Evolutionary conservation across 2,888 invertebrate species (phyloP), one percentile per base, ranked within the genome.

Genomic region (Diarsia dahlii): DNA sequence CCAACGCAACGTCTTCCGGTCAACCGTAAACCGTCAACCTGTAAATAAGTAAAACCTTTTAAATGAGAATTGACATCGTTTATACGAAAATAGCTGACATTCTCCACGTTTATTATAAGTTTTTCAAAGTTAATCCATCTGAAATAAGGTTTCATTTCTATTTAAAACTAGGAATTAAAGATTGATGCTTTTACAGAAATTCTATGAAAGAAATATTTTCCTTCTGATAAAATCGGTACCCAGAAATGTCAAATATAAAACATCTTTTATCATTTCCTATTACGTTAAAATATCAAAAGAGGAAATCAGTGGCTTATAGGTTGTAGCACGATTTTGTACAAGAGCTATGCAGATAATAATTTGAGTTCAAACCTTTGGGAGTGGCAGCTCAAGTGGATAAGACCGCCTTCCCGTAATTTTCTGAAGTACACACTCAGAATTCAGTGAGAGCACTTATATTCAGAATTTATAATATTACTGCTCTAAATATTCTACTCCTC

Each of bases 401-500:
- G 94, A 92, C 94, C 93, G 93, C 92, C 95, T 94, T 94, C 92
- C 93, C 93, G 93, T 95, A 95, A 96, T 96, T 95, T 95, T 95
- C 94, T 95, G 93, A 92, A 95, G 95, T 93, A 90, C 90, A 91
- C 92, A 90, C 95, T 95, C 91, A 90, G 92, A 93, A 94, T 94
- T 92, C 93, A 94, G 90, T 92, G 91, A 95, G 95, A 92, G 95
- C 89, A 92, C 96, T 96, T 94, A 94, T 94, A 93, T 93, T 94
- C 92, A 87, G 93, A 95, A 96, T 96, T 96, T 96, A 96, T 96
- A 95, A 95, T 95, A 95, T 95, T 94, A 93, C 92, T 92, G 93
- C 93, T 93, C 93, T 93, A 95, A 94, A 93, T 94, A 94, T 92
- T 91, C 90, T 91, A 88, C 86, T 89, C 87, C 91, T 91, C 87